Percentiles rank a stretch among this genome's conserved stretches.
phyloP scores from a whole-genome alignment of 2,888 invertebrate genomes.

The Acholoe squamosa region DNA sequence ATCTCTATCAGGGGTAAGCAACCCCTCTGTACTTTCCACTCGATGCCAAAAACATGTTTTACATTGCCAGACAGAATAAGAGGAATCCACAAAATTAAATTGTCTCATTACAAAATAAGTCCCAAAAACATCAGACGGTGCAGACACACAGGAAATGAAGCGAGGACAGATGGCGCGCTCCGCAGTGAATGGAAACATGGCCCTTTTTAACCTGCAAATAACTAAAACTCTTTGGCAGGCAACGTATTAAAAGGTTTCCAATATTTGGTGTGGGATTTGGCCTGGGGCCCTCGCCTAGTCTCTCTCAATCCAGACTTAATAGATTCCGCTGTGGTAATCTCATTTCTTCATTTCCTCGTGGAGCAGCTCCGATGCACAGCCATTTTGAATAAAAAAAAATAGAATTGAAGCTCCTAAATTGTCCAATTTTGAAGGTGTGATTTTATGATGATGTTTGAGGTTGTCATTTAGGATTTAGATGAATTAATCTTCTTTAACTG shows the following conservation, averaged over 20 bases:
- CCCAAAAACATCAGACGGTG: not conserved
- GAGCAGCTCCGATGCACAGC: not conserved
- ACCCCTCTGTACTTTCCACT: too few species aligned
- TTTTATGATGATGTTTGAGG: too few species aligned
- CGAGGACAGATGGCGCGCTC: not conserved
- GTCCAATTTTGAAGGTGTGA: not conserved
- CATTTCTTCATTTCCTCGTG: not conserved
- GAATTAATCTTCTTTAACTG: too few species aligned
- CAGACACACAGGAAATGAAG: conserved; percentile 17
- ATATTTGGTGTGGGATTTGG: not conserved
- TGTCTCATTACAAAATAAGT: not conserved
- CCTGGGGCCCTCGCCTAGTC: not conserved
- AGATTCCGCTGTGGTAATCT: not conserved
- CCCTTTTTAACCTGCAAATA: not conserved
- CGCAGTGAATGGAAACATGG: conserved; percentile 28
- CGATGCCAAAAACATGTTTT: too few species aligned
- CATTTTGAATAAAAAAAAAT: not conserved
- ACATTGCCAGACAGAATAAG: too few species aligned
- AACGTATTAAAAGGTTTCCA: conserved; percentile 11
- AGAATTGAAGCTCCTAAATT: not conserved
- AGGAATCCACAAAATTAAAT: not conserved
- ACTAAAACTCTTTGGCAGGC: not conserved
- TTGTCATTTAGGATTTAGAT: too few species aligned
- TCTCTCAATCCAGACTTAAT: not conserved
- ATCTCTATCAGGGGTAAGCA: too few species aligned